A percentile compares a stretch with the other conserved stretches of the same genome.
Conservation (phyloP, 2,797 vertebrate genomes). For the Xiphophorus birchmanni region DNA sequence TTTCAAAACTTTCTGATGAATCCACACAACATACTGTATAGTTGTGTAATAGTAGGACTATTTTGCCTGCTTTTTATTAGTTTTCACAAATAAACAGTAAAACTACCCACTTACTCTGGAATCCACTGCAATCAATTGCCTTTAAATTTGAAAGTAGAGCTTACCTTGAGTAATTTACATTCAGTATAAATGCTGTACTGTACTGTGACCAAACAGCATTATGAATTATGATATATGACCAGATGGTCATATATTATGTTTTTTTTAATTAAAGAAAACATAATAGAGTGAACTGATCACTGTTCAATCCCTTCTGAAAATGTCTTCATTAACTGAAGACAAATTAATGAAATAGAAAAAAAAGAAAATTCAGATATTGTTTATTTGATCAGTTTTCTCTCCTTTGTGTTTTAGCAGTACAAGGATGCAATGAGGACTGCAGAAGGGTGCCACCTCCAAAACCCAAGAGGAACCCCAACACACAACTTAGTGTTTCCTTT, state of each 20-base stretch:
- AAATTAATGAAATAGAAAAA: neutral
- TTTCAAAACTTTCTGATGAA: neutral
- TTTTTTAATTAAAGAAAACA: neutral
- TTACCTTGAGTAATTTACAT: neutral
- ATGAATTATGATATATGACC: neutral
- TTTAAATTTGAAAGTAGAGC: neutral
- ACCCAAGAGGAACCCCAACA: slow-evolving; percentile 97
- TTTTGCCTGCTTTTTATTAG: neutral
- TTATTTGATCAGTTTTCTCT: slow-evolving; percentile 5
- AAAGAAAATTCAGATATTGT: neutral
- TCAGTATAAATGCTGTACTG: neutral
- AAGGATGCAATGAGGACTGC: slow-evolving; percentile 97
- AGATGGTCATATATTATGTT: neutral
- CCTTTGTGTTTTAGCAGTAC: slow-evolving; percentile 78
- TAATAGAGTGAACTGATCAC: neutral
- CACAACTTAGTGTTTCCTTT: slow-evolving; percentile 96
- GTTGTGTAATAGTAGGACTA: neutral
- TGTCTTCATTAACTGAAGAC: neutral
- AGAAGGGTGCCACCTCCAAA: slow-evolving; percentile 98
- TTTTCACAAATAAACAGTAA: neutral
- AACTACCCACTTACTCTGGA: neutral
- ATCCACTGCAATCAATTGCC: neutral
- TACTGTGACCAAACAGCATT: neutral
- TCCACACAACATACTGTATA: neutral
- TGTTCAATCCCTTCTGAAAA: neutral